A percentile compares a stretch with the other conserved stretches of the same genome.
phyloP scores from a whole-genome alignment of 2,113 vertebrate genomes.

The Nerophis lumbriciformis region DNA sequence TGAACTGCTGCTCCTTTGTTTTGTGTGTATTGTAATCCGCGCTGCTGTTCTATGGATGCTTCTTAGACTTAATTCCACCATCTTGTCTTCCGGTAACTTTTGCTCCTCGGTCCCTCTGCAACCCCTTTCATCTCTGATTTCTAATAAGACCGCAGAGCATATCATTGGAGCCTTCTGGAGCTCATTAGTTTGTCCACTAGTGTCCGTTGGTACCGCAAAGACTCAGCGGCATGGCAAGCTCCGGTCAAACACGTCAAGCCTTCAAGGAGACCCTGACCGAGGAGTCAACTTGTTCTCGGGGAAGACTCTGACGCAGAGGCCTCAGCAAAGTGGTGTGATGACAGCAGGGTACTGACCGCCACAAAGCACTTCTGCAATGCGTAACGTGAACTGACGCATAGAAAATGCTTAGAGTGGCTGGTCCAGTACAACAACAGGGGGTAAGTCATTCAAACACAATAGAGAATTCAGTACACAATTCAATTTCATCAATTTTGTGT shows the following conservation, averaged over 20 bases:
- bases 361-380: conserved; percentile 9
- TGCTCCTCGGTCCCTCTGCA: conserved; percentile 5
- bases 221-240: conserved; percentile 22
- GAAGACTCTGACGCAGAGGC: conserved; percentile 29
- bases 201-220: conserved; percentile 39
- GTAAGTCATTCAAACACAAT: no score
- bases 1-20: background rate
- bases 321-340: conserved; percentile 18
- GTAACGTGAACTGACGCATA: background rate
- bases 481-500: no score
- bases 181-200: conserved; percentile 60
- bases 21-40: background rate
- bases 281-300: conserved; percentile 32
- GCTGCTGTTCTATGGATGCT: background rate
- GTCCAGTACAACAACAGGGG: background rate
- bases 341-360: conserved; percentile 21
- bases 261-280: conserved; percentile 37
- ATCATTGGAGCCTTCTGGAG: conserved; percentile 44
- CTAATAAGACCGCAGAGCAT: conserved; percentile 41
- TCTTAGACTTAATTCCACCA: background rate
- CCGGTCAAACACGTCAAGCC: conserved; percentile 37
- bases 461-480: no score
- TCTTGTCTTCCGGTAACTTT: background rate
- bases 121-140: conserved; percentile 19
- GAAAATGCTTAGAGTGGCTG: background rate